Percentiles rank a stretch among this genome's conserved stretches.
These are phyloP conservation scores for Pterobdella sp. DNA, from an alignment of 2,888 invertebrate genomes.

Conservation along the genomic window DNA sequence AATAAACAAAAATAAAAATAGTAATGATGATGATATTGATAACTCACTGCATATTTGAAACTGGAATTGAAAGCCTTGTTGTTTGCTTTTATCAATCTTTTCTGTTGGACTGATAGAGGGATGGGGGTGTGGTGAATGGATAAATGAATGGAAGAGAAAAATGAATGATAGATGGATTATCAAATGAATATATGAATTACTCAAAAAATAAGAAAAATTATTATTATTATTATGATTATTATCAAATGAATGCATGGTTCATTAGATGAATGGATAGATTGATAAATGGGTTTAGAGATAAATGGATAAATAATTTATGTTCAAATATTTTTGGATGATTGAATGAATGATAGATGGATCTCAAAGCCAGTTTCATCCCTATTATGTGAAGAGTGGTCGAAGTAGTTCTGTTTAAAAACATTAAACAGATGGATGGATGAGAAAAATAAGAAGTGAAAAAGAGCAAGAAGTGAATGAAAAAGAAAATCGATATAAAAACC, in stretches of 20 bases:
- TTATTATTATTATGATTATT: neutral
- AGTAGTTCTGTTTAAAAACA: too few species aligned
- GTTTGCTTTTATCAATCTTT: constrained; percentile 25
- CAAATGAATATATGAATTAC: neutral
- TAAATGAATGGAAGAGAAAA: neutral
- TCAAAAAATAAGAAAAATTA: neutral
- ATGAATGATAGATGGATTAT: neutral
- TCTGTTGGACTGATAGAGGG: neutral
- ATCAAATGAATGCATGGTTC: neutral
- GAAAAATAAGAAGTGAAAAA: too few species aligned
- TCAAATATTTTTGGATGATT: too few species aligned
- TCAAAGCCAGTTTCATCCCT: too few species aligned
- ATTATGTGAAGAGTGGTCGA: too few species aligned
- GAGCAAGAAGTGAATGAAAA: too few species aligned
- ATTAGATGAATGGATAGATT: too few species aligned
- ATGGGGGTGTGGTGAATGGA: neutral
- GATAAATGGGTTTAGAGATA: too few species aligned
- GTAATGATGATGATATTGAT: neutral
- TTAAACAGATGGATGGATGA: too few species aligned
- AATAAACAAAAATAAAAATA: neutral
- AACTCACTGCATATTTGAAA: constrained; percentile 24
- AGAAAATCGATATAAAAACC: too few species aligned
- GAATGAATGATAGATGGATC: too few species aligned
- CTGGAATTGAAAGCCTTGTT: constrained; percentile 15
- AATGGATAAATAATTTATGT: too few species aligned